Evolutionary conservation across 2,797 vertebrate genomes (phyloP).

Genomic region (Dipus sagitta): DNA sequence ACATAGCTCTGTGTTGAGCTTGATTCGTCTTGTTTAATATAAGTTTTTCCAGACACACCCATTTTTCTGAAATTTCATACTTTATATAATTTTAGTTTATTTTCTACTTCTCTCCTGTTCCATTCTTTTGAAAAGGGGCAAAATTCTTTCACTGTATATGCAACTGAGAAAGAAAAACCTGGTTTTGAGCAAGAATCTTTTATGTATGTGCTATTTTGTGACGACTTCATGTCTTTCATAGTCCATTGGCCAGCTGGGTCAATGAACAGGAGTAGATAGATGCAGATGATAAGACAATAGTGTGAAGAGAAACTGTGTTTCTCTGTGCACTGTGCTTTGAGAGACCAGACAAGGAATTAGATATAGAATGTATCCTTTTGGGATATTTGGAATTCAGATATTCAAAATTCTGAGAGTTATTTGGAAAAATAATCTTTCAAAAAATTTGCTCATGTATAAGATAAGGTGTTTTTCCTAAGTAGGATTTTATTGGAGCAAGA

Average conservation of each 20-base stretch:
- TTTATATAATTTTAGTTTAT: too few species aligned
- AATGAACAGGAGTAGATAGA: not conserved
- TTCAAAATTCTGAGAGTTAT: not conserved
- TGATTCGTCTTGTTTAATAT: too few species aligned
- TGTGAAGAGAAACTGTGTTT: not conserved
- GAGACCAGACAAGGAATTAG: not conserved
- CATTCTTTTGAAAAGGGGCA: too few species aligned
- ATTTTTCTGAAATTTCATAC: too few species aligned
- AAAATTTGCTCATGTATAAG: not conserved
- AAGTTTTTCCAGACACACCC: too few species aligned
- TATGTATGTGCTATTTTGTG: too few species aligned
- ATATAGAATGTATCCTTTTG: not conserved
- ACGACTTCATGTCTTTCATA: not conserved
- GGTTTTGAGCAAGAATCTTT: too few species aligned
- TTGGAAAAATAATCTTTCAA: not conserved
- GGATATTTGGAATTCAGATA: not conserved
- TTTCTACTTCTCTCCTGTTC: too few species aligned
- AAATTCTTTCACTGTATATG: not conserved
- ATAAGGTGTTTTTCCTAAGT: not conserved
- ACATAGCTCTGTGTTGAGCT: too few species aligned
- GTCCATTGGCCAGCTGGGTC: not conserved
- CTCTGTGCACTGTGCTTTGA: not conserved
- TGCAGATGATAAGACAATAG: not conserved
- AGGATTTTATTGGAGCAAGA: not conserved
- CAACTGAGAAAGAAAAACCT: not conserved